phyloP scores from a whole-genome alignment of 2,797 vertebrate genomes.

The Picus viridis region DNA sequence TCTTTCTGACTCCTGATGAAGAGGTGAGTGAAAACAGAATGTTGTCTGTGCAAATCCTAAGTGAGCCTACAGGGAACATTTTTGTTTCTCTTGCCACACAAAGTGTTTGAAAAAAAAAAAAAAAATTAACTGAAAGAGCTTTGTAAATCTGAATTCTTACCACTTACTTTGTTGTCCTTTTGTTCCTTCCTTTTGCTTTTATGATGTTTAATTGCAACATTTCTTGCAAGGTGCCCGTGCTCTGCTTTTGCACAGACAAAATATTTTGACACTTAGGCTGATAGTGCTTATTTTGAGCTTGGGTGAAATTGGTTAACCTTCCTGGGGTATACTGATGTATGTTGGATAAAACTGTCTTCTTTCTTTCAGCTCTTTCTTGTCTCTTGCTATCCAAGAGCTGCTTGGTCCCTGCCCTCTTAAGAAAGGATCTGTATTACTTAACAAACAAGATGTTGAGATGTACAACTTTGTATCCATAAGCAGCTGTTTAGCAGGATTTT shows the following conservation, averaged over 20 bases:
- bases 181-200: not conserved
- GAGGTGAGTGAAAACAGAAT: not conserved
- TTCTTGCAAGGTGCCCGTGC: not conserved
- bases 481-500: not conserved
- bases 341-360: rapidly evolving
- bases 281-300: not conserved
- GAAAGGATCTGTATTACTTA: not conserved
- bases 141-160: not conserved
- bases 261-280: not conserved
- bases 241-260: not conserved
- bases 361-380: not conserved
- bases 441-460: not conserved
- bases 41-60: not conserved
- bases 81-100: not conserved
- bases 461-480: not conserved
- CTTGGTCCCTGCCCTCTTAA: not conserved
- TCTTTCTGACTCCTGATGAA: not conserved
- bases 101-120: not conserved
- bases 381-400: not conserved
- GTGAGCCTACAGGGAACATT: not conserved
- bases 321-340: not conserved
- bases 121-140: not conserved
- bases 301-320: not conserved
- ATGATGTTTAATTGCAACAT: not conserved
- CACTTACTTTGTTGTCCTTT: not conserved